phyloP scores from a whole-genome alignment of 2,113 vertebrate genomes.

The Ciconia maguari region DNA sequence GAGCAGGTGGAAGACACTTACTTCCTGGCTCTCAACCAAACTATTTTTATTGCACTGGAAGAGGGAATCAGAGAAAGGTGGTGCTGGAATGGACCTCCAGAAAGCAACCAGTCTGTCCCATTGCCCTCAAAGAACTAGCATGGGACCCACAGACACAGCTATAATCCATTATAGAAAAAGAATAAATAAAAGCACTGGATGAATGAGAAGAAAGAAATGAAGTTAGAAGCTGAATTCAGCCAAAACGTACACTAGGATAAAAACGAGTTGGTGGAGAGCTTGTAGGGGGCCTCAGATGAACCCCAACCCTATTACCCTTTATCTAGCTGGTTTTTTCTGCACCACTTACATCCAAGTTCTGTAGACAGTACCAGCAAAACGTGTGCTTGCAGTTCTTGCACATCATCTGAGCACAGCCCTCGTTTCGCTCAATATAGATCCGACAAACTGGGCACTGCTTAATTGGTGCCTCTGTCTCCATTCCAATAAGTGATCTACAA shows the following conservation, averaged over 20 bases:
- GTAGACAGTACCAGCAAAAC: constrained; percentile 98
- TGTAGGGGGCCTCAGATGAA: not conserved
- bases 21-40: not conserved
- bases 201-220: not conserved
- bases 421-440: constrained; percentile 93
- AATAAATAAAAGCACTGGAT: not conserved
- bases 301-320: not conserved
- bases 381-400: constrained; percentile 98
- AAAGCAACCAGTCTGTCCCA: not conserved
- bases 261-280: not conserved
- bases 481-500: constrained; percentile 71
- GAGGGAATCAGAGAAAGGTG: not conserved
- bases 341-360: constrained; percentile 91
- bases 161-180: not conserved
- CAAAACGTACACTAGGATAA: not conserved
- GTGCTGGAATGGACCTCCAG: not conserved
- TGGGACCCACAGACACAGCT: not conserved
- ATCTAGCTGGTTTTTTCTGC: not conserved
- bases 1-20: not conserved
- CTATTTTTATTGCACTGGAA: not conserved
- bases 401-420: constrained; percentile 98
- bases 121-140: not conserved
- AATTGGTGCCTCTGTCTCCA: constrained; percentile 79
- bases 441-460: constrained; percentile 93
- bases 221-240: not conserved